phyloP scores from a whole-genome alignment of 2,888 invertebrate species.

The Oscheius sp. region DNA sequence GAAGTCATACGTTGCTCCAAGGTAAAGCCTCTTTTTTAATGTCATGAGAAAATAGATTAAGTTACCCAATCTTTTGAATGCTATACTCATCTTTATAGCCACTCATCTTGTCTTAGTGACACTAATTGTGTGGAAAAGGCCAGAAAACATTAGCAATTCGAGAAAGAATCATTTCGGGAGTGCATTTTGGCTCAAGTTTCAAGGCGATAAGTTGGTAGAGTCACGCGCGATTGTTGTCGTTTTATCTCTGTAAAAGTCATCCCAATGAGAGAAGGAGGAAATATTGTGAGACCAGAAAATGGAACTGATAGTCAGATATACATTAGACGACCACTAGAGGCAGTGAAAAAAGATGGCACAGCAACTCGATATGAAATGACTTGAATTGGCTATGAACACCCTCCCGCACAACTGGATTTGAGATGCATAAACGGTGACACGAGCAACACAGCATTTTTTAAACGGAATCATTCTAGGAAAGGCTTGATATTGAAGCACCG shows the following conservation, averaged over 20 bases:
- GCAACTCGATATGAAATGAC: background rate
- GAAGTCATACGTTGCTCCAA: no score
- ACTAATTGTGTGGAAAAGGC: no score
- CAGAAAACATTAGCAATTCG: conserved; percentile 2
- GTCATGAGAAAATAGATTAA: no score
- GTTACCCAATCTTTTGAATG: no score
- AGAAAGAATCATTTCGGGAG: conserved; percentile 20
- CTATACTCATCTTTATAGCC: no score
- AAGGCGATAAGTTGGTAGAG: conserved; percentile 28
- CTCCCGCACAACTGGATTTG: conserved; percentile 23
- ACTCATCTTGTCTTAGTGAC: no score
- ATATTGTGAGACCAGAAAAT: background rate
- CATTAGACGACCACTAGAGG: background rate
- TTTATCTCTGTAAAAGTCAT: background rate
- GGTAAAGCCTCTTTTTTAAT: no score
- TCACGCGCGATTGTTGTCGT: conserved; percentile 25
- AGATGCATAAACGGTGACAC: conserved; percentile 21
- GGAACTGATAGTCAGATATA: background rate
- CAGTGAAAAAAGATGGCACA: background rate
- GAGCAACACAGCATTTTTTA: background rate
- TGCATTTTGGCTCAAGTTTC: conserved; percentile 29
- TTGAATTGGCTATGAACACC: conserved; percentile 19
- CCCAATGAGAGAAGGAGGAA: background rate
- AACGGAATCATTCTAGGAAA: background rate
- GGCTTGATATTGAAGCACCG: background rate